Evolutionary conservation across 2,888 invertebrate species (phyloP).

Genomic region (Oeneis ivallda): DNA sequence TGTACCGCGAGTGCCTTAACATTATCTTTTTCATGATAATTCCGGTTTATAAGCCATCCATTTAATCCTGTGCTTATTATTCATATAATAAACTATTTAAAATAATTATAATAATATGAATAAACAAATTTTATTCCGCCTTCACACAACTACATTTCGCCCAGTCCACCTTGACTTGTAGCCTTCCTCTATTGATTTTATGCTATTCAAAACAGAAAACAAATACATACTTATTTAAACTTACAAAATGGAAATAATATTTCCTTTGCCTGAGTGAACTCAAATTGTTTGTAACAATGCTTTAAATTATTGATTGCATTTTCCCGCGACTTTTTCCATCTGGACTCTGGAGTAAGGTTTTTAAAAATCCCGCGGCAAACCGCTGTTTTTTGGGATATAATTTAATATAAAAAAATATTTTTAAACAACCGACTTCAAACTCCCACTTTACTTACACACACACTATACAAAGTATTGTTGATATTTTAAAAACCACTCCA

Average conservation of each 20-base stretch:
- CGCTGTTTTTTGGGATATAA: no score
- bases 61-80: not conserved
- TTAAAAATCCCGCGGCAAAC: not conserved
- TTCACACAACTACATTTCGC: not conserved
- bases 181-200: slow-evolving; percentile 11
- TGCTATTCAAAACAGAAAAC: not conserved
- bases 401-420: no score
- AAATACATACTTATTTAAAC: not conserved
- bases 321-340: no score
- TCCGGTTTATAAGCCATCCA: not conserved
- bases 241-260: not conserved
- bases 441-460: no score
- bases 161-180: slow-evolving; percentile 17
- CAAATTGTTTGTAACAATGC: not conserved
- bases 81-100: not conserved
- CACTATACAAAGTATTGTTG: no score
- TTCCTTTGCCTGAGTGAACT: not conserved
- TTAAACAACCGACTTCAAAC: no score
- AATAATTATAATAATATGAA: not conserved
- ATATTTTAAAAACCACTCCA: no score
- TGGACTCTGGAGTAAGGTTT: not conserved
- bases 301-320: no score
- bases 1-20: not conserved
- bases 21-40: slow-evolving; percentile 2
- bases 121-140: slow-evolving; percentile 3